Evolutionary conservation across 2,888 invertebrate species (phyloP).

Genomic region (Caradrina clavipalpis): DNA sequence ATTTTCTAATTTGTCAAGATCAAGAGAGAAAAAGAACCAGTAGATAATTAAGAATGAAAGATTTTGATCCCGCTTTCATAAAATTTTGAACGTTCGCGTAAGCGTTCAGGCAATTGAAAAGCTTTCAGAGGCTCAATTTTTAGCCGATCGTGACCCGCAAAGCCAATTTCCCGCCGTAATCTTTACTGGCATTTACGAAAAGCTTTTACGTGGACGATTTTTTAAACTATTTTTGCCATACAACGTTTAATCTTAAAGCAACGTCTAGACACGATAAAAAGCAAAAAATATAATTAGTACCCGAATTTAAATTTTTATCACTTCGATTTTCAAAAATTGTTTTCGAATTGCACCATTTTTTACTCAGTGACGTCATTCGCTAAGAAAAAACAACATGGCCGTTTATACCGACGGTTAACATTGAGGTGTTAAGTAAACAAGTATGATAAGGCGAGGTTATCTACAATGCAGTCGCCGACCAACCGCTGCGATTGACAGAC

Average conservation of each 20-base stretch:
- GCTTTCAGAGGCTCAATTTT: constrained; percentile 45
- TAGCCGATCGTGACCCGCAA: constrained; percentile 27
- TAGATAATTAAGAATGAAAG: neutral
- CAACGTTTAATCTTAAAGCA: neutral
- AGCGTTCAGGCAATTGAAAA: constrained; percentile 46
- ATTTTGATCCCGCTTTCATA: constrained; percentile 16
- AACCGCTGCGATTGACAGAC: constrained; percentile 69
- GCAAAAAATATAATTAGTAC: neutral
- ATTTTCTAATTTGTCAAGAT: constrained; percentile 8
- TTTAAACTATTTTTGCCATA: neutral
- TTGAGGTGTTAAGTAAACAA: constrained; percentile 81
- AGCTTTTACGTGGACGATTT: neutral
- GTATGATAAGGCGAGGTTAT: constrained; percentile 86
- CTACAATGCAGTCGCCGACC: constrained; percentile 75
- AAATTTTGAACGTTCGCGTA: constrained; percentile 24
- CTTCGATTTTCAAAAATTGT: neutral
- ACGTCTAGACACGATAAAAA: neutral
- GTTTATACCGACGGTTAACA: constrained; percentile 55
- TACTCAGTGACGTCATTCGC: constrained; percentile 17
- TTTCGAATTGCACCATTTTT: neutral
- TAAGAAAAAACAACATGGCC: constrained; percentile 45
- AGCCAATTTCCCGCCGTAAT: constrained; percentile 26
- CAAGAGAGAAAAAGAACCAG: neutral
- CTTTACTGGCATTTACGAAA: constrained; percentile 7
- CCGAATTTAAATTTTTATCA: neutral